Evolutionary conservation across 1,140 invertebrate genomes (phyloP), one percentile per base, ranked within the genome.

Genomic region (Procambarus clarkii): DNA sequence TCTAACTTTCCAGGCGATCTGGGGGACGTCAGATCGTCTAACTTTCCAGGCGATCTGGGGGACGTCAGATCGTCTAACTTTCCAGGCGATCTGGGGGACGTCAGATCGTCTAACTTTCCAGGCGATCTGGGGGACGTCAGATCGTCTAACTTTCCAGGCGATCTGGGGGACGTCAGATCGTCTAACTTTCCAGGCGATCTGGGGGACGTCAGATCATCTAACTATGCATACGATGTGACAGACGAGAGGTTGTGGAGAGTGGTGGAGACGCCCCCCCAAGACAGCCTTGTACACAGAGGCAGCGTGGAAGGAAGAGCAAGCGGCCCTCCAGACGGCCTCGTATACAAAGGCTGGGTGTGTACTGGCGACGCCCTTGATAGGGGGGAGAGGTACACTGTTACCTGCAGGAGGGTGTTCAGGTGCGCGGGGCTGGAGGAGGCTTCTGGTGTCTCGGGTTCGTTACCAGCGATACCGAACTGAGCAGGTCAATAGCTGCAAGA

Each of bases 401-500:
- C 89, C 89, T 91, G 89, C 34, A 1, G 71, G 48, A 11, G n/a
- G 45, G 80, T 46, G 64, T 58, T 91, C 76, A 91, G 89, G 89
- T 91, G 60, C 89, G 89, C 58, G 89, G 89, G 45, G 80, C 87
- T 34, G 89, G 89, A 91, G 89, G 89, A 91, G 89, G 89, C 83
- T 82, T 91, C 60, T 91, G 89, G 58, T 91, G 81, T 79, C 89
- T 85, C 21, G 89, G 89, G 81, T 91, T 91, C 54, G 89, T 91
- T 48, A 91, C 89, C 76, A 91, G 83, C 46, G 89, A 91, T 45
- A 91, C 89, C 58, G 89, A 91, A 85, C 74, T 91, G 81, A 91
- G 89, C 81, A 91, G 89, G 74, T 91, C 89, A 50, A 91, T 91
- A 44, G 89, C 89, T 91, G 89, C n/a, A 91, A 91, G 50, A 91